Conservation (phyloP, 2,797 vertebrate genomes). For the Macrochelys suwanniensis region DNA sequence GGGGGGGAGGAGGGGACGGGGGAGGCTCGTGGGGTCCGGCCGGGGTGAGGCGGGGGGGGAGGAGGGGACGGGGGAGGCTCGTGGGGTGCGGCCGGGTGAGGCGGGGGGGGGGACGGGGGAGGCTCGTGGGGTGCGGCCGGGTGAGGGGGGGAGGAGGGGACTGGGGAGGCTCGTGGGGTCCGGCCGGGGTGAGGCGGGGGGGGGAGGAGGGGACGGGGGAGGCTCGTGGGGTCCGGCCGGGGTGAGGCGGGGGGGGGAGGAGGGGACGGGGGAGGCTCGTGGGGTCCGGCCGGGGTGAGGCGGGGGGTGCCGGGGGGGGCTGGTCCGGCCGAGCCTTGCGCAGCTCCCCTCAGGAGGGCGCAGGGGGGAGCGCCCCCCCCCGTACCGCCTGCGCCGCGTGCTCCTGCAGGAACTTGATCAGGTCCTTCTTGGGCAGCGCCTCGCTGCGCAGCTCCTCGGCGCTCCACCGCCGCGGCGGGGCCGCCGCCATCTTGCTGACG, state of each 20-base stretch:
- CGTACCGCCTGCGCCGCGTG: constrained; percentile 91
- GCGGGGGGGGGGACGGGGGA: no score
- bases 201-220: not conserved
- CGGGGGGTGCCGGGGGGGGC: not conserved
- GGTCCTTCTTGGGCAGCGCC: constrained; percentile 92
- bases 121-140: no score
- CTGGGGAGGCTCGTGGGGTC: not conserved
- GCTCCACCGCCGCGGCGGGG: constrained; percentile 89
- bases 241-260: not conserved
- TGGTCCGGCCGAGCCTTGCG: not conserved
- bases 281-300: not conserved
- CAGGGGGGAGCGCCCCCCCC: not conserved
- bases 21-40: no score
- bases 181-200: not conserved
- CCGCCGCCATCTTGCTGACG: constrained; percentile 87
- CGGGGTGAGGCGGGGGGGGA: no score
- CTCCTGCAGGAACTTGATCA: constrained; percentile 95
- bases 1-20: no score
- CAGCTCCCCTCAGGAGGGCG: fast-evolving
- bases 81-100: no score
- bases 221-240: not conserved
- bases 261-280: no score
- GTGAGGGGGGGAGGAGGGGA: not conserved
- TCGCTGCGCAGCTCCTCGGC: constrained; percentile 93
- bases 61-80: no score